These are phyloP conservation scores for Sarcophaga variegata DNA, from an alignment of 2,888 invertebrate species.

Conservation along the genomic window DNA sequence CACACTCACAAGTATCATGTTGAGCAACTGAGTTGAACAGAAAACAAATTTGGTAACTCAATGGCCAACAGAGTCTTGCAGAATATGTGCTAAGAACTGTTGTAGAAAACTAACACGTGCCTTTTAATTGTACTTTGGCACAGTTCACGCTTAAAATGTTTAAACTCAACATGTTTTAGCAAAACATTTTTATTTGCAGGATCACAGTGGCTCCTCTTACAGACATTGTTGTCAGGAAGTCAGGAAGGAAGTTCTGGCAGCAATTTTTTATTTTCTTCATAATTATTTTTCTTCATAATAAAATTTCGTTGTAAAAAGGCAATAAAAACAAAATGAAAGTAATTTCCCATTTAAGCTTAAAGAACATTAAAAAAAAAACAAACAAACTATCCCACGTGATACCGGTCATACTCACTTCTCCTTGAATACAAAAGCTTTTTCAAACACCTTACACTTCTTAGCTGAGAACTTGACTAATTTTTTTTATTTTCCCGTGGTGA, in stretches of 20 bases:
- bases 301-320: too few relatives aligned
- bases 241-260: too few relatives aligned
- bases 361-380: neutral
- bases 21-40: neutral
- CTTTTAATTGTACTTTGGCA: neutral
- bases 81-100: neutral
- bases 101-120: neutral
- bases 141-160: too few relatives aligned
- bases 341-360: constrained; percentile 12
- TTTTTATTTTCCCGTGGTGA: constrained; percentile 27
- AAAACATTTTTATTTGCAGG: too few relatives aligned
- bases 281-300: too few relatives aligned
- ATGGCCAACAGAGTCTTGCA: neutral
- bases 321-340: neutral
- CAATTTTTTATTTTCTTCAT: too few relatives aligned
- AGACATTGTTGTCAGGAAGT: neutral
- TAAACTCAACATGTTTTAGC: neutral
- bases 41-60: neutral
- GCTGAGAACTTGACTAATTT: constrained; percentile 28
- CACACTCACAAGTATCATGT: neutral
- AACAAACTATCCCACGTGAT: neutral
- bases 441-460: constrained; percentile 12
- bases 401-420: constrained; percentile 8
- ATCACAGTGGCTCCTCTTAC: neutral
- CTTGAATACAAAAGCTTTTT: constrained; percentile 39